A percentile compares a stretch with the other conserved stretches of the same genome.
Evolutionary conservation across 2,113 vertebrate genomes (phyloP).

Genomic region (Beaufortia kweichowensis): DNA sequence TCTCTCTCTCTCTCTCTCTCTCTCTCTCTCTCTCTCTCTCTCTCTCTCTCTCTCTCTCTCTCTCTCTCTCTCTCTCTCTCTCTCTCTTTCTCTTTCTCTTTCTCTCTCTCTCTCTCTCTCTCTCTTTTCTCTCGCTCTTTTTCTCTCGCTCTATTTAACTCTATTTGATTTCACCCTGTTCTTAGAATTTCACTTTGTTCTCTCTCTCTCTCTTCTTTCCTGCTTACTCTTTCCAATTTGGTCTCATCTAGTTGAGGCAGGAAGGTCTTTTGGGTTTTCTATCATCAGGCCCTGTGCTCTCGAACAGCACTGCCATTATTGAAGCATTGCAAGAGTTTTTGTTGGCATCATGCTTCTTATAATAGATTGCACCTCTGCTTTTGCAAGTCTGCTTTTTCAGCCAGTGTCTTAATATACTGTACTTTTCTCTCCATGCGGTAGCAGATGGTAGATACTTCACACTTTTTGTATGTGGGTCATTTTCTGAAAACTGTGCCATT

Average conservation of each 20-base stretch:
- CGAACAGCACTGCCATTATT: not conserved
- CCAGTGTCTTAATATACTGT: not conserved
- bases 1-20: conserved; percentile 8
- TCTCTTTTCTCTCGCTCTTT: not conserved
- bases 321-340: conserved; percentile 2
- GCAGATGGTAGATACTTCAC: conserved; percentile 33
- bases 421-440: conserved; percentile 30
- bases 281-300: conserved; percentile 16
- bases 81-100: conserved; percentile 2
- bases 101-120: not conserved
- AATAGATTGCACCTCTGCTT: not conserved
- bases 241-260: conserved; percentile 24
- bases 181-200: conserved; percentile 24
- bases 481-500: conserved; percentile 24
- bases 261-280: conserved; percentile 16
- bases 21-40: not conserved
- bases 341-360: not conserved
- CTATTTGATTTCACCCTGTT: conserved; percentile 18
- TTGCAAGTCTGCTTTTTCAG: conserved; percentile 2
- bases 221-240: conserved; percentile 9
- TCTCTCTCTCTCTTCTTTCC: conserved; percentile 14
- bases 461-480: conserved; percentile 26
- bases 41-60: conserved; percentile 12
- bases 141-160: not conserved
- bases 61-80: conserved; percentile 3